Evolutionary conservation across 1,140 invertebrate genomes (phyloP).

Genomic region (Lepidurus packardi): DNA sequence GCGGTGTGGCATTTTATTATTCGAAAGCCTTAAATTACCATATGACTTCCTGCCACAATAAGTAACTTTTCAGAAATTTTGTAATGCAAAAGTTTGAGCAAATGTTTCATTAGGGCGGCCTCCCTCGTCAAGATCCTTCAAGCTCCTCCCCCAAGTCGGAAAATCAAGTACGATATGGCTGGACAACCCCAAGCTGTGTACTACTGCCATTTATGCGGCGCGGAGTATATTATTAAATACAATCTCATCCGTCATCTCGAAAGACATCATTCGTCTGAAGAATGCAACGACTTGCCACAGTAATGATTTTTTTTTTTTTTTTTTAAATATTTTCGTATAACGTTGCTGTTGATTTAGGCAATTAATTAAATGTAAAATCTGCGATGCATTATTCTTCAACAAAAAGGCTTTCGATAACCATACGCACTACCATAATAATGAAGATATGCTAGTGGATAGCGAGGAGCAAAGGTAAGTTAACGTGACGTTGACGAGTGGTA

Average conservation of each 20-base stretch:
- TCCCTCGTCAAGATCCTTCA: conserved; percentile 49
- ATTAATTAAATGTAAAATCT: conserved; percentile 52
- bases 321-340: neutral
- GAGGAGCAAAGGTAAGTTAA: conserved; percentile 52
- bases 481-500: neutral
- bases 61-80: conserved; percentile 40
- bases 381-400: conserved; percentile 60
- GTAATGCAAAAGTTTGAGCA: neutral
- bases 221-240: conserved; percentile 61
- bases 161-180: conserved; percentile 53
- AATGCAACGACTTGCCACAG: conserved; percentile 50
- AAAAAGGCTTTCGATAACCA: conserved; percentile 60
- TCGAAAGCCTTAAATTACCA: conserved; percentile 58
- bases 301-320: conserved; percentile 34
- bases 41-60: conserved; percentile 56
- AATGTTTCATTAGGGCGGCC: conserved; percentile 45
- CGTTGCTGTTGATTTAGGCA: conserved; percentile 35
- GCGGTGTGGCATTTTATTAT: conserved; percentile 54
- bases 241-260: conserved; percentile 58
- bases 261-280: conserved; percentile 53
- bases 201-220: conserved; percentile 62
- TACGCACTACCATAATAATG: conserved; percentile 55
- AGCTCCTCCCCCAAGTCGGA: conserved; percentile 54
- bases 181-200: conserved; percentile 55
- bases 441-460: conserved; percentile 58